Percentiles rank a stretch among this genome's conserved stretches.
phyloP scores from a whole-genome alignment of 2,797 vertebrate species.

The Cynopterus sphinx region DNA sequence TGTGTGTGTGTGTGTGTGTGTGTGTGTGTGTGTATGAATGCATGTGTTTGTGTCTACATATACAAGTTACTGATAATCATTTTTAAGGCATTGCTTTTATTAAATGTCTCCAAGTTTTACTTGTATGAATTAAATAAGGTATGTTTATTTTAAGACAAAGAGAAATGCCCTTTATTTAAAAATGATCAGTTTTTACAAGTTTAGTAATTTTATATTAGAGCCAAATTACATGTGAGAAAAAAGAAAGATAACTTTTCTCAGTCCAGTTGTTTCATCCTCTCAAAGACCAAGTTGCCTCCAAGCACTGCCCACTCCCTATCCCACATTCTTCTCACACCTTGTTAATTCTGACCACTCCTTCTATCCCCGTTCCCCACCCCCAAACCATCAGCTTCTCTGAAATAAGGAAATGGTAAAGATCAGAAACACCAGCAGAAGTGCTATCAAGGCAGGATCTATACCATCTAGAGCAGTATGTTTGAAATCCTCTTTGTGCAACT shows the following conservation, averaged over 20 bases:
- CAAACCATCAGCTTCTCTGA: background rate
- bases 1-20: background rate
- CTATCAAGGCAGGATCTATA: accelerated
- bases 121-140: background rate
- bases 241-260: background rate
- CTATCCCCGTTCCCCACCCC: background rate
- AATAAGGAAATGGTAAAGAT: background rate
- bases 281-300: background rate
- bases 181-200: background rate
- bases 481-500: background rate
- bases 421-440: background rate
- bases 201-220: background rate
- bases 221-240: background rate
- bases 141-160: background rate
- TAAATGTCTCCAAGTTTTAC: background rate
- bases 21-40: background rate
- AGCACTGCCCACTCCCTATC: accelerated
- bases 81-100: background rate
- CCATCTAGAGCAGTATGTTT: background rate
- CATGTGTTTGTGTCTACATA: background rate
- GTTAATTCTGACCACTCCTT: background rate
- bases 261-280: background rate
- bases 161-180: background rate
- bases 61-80: background rate
- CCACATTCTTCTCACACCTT: background rate